phyloP scores from a whole-genome alignment of 2,888 invertebrate species.

The Pteria penguin region DNA sequence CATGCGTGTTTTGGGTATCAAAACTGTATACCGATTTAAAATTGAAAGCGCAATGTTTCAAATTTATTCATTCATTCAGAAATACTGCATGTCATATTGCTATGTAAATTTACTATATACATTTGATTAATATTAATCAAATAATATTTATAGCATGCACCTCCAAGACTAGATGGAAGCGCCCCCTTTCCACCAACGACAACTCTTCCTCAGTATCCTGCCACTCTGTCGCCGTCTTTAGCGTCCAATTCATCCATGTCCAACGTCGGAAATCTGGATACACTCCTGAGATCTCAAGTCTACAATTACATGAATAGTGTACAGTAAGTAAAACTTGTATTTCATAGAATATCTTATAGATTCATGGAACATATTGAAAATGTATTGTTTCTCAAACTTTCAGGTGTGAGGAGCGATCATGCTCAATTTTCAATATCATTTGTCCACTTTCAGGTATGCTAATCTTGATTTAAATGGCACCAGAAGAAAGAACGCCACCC shows the following conservation, averaged over 20 bases:
- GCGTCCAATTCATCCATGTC: conserved; percentile 6
- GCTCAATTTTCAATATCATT: too few relatives aligned
- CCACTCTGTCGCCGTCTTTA: conserved; percentile 17
- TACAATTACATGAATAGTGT: conserved; percentile 39
- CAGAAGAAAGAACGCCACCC: conserved; percentile 96
- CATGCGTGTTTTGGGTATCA: too few relatives aligned
- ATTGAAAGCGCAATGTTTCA: too few relatives aligned
- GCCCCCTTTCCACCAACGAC: neutral
- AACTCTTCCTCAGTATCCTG: conserved; percentile 12
- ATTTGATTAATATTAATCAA: too few relatives aligned
- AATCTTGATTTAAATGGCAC: conserved; percentile 89
- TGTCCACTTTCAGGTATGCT: conserved; percentile 51
- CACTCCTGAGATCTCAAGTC: conserved; percentile 36
- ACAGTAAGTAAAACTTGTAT: conserved; percentile 24
- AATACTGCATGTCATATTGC: too few relatives aligned
- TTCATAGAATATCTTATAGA: too few relatives aligned
- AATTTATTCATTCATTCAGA: too few relatives aligned
- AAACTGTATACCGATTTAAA: too few relatives aligned
- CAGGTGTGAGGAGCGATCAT: too few relatives aligned
- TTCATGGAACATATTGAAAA: too few relatives aligned
- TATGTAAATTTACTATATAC: too few relatives aligned
- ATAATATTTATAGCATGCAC: too few relatives aligned
- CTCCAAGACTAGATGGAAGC: conserved; percentile 8
- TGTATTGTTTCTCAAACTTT: neutral
- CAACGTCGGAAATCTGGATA: conserved; percentile 26